Evolutionary conservation across 2,797 vertebrate species (phyloP).

Genomic region (Coranthus polyacanthus): DNA sequence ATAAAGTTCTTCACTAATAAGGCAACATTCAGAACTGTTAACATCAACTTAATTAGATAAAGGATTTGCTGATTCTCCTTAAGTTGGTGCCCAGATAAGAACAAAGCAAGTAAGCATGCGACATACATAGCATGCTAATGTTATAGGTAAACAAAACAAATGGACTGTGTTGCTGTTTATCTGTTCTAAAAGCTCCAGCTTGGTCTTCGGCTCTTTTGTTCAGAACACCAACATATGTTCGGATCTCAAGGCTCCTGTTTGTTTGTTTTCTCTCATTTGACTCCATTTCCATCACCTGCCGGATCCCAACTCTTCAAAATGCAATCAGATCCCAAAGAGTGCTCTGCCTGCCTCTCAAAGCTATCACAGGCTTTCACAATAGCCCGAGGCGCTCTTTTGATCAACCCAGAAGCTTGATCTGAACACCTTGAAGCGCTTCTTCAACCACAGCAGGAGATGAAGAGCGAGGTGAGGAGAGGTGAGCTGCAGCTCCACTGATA

Average conservation of each 20-base stretch:
- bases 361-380: constrained; percentile 57
- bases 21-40: constrained; percentile 30
- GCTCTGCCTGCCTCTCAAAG: constrained; percentile 45
- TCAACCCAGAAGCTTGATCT: constrained; percentile 58
- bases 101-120: constrained; percentile 3
- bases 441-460: not conserved
- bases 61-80: constrained; percentile 40
- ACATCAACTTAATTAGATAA: constrained; percentile 48
- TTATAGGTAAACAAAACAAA: constrained; percentile 16
- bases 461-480: not conserved
- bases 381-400: constrained; percentile 54
- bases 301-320: constrained; percentile 25
- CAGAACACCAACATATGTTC: not conserved
- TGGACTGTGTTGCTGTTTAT: constrained; percentile 2
- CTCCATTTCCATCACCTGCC: constrained; percentile 44
- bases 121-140: constrained; percentile 4
- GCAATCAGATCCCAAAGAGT: constrained; percentile 30
- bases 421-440: constrained; percentile 38
- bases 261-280: constrained; percentile 47
- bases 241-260: constrained; percentile 15
- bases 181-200: not conserved
- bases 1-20: constrained; percentile 43
- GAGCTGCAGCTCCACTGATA: not conserved
- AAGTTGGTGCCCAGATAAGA: constrained; percentile 42
- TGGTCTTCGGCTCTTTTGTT: not conserved